These are phyloP conservation scores for Cyprinodon diabolis DNA, from an alignment of 2,797 vertebrate species.

Conservation along the genomic window DNA sequence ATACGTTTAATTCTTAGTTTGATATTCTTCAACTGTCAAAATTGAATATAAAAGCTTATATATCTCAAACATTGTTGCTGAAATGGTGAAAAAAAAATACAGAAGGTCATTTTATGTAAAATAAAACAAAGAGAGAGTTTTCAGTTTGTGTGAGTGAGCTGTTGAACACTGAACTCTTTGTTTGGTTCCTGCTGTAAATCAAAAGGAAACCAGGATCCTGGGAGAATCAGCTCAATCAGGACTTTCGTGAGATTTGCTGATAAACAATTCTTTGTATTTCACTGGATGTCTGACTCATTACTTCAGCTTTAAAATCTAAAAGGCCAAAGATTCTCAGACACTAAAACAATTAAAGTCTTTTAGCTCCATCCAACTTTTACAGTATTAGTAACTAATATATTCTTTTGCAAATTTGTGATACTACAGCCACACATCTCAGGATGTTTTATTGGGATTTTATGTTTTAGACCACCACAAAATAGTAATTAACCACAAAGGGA, in stretches of 20 bases:
- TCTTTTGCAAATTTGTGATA: background rate
- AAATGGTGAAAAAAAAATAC: background rate
- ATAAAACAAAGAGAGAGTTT: background rate
- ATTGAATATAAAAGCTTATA: background rate
- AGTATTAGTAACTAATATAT: background rate
- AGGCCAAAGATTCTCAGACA: background rate
- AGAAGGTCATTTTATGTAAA: conserved; percentile 7
- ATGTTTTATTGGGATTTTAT: background rate
- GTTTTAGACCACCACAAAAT: too few species aligned
- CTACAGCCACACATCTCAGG: background rate
- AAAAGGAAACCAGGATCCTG: background rate
- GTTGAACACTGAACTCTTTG: conserved; percentile 17
- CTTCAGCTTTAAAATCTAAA: background rate
- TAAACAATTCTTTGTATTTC: background rate
- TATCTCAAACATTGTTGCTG: background rate
- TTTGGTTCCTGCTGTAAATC: background rate
- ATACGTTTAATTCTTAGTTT: background rate
- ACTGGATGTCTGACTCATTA: background rate
- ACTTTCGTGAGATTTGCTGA: background rate
- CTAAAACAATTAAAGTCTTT: background rate
- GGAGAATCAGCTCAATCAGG: background rate
- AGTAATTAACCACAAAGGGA: too few species aligned
- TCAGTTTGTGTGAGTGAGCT: background rate
- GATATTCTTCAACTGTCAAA: background rate
- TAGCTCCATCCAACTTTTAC: background rate